A percentile compares a stretch with the other conserved stretches of the same genome.
These are phyloP conservation scores for Rhinogobius similis DNA, from an alignment of 2,113 vertebrate genomes.

Conservation along the genomic window DNA sequence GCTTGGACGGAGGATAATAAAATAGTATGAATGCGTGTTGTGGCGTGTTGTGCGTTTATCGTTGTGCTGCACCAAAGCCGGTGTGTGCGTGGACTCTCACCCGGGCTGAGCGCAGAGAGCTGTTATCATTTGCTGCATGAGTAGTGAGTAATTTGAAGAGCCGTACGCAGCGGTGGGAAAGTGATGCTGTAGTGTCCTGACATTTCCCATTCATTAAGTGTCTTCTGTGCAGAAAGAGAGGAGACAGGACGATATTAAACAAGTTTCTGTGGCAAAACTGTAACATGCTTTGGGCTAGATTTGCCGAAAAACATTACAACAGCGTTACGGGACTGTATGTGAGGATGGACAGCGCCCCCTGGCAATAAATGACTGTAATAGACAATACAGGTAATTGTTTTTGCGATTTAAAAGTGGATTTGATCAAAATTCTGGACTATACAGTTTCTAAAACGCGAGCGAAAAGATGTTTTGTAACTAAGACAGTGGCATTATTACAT, in stretches of 20 bases:
- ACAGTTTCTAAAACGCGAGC: too few species aligned
- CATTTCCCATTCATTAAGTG: constrained; percentile 8
- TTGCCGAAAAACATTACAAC: too few species aligned
- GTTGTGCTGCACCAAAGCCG: too few species aligned
- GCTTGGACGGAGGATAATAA: background rate
- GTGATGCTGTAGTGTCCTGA: constrained; percentile 4
- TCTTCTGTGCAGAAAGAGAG: background rate
- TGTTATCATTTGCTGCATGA: constrained; percentile 4
- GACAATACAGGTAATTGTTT: background rate
- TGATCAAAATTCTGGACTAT: too few species aligned
- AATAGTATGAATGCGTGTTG: constrained; percentile 8
- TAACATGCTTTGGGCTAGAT: too few species aligned
- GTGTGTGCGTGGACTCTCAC: too few species aligned
- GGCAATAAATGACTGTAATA: background rate
- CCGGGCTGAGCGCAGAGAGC: background rate
- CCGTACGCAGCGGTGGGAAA: background rate
- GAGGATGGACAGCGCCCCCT: background rate
- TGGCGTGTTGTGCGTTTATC: background rate
- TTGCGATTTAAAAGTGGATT: background rate
- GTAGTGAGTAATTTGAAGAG: background rate
- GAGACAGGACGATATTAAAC: background rate
- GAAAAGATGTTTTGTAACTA: too few species aligned
- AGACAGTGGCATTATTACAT: too few species aligned
- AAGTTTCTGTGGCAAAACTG: background rate
- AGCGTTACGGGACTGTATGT: background rate